Conservation (phyloP, 2,113 vertebrate species). For the Pomatorhinus ruficollis region DNA sequence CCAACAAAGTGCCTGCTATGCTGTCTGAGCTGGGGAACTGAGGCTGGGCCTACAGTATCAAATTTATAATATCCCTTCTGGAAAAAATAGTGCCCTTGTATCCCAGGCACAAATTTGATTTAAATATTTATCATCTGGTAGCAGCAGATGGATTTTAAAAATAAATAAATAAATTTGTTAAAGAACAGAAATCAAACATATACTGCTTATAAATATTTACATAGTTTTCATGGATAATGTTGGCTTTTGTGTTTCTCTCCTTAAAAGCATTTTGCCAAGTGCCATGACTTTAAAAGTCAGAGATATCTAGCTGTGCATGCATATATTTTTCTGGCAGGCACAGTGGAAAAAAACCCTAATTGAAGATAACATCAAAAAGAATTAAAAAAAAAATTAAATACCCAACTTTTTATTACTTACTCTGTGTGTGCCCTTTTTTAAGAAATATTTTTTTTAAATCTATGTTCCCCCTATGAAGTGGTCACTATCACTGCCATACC, state of each 20-base stretch:
- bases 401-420: background rate
- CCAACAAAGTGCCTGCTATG: background rate
- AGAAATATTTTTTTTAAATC: background rate
- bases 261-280: slow-evolving; percentile 50
- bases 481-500: background rate
- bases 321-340: slow-evolving; percentile 54
- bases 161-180: background rate
- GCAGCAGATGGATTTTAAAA: slow-evolving; percentile 31
- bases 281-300: slow-evolving; percentile 30
- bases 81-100: background rate
- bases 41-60: background rate
- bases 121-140: slow-evolving; percentile 51
- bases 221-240: background rate
- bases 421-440: background rate
- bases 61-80: background rate
- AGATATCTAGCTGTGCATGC: slow-evolving; percentile 28
- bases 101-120: slow-evolving; percentile 1
- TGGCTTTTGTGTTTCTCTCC: slow-evolving; percentile 34
- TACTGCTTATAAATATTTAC: slow-evolving; percentile 54
- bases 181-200: slow-evolving; percentile 24
- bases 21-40: background rate
- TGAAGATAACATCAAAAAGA: slow-evolving; percentile 31
- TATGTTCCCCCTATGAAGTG: background rate
- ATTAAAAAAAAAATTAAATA: background rate
- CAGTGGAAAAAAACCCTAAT: background rate